Conservation (phyloP, 2,113 vertebrate genomes). For the Poeciliopsis prolifica region DNA sequence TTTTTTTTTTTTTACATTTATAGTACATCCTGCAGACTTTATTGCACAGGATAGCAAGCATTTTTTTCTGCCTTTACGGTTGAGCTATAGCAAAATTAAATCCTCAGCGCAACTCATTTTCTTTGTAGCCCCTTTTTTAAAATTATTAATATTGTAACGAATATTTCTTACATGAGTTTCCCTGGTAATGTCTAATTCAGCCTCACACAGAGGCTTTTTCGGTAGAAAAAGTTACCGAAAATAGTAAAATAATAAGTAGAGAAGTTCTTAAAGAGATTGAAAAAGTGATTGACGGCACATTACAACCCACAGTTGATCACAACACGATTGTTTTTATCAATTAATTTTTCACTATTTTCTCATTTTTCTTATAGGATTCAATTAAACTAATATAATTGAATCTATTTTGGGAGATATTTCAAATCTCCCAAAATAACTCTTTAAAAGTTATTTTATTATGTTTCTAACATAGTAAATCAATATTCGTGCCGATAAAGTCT, state of each 20-base stretch:
- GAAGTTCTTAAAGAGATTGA: not conserved
- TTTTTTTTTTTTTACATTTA: constrained; percentile 53
- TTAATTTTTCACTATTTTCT: no score
- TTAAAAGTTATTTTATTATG: no score
- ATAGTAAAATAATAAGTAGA: not conserved
- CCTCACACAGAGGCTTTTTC: not conserved
- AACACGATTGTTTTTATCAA: no score
- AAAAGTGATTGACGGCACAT: not conserved
- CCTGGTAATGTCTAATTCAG: not conserved
- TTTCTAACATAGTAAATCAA: no score
- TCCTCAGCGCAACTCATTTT: constrained; percentile 46
- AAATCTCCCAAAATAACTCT: no score
- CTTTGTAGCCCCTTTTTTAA: constrained; percentile 6
- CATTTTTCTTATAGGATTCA: no score
- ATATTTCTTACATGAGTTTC: not conserved
- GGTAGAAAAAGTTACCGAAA: not conserved
- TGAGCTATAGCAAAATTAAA: constrained; percentile 45
- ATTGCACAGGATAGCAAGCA: constrained; percentile 45
- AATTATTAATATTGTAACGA: not conserved
- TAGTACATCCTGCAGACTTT: constrained; percentile 29
- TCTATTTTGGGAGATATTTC: no score
- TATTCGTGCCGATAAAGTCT: no score
- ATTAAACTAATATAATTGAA: no score
- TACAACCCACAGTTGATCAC: no score
- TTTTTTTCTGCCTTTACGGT: constrained; percentile 40